Percentiles rank a stretch among this genome's conserved stretches.
Evolutionary conservation across 1,140 invertebrate species (phyloP).

Genomic region (Linepithema humile): DNA sequence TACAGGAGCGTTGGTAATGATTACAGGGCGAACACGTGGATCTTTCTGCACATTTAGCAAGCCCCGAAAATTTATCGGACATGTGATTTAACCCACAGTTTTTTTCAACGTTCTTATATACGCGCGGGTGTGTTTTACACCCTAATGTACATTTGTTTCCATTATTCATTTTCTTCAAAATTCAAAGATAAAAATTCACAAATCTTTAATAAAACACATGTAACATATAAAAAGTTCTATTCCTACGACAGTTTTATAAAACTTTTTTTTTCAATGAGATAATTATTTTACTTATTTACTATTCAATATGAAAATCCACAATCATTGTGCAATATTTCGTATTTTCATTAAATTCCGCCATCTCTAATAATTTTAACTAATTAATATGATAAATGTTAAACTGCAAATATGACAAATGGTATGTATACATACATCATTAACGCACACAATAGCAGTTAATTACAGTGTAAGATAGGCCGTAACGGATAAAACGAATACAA

Average conservation of each 20-base stretch:
- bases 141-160: not conserved
- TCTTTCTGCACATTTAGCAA: constrained; percentile 5
- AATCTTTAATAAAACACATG: not conserved
- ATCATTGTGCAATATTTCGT: not conserved
- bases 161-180: not conserved
- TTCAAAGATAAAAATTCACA: not conserved
- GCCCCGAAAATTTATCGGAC: constrained; percentile 5
- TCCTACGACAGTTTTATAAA: not conserved
- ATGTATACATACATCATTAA: constrained; percentile 1
- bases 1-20: constrained; percentile 52
- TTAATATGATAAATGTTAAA: constrained; percentile 35
- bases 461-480: constrained; percentile 11
- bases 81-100: not conserved
- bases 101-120: constrained; percentile 5
- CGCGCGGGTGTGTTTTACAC: not conserved
- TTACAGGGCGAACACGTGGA: constrained; percentile 29
- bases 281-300: constrained; percentile 2
- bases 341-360: constrained; percentile 11
- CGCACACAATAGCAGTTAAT: constrained; percentile 18
- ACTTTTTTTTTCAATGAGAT: not conserved
- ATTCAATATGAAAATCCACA: not conserved
- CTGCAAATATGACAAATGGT: not conserved
- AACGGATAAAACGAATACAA: too few species aligned
- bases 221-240: too few species aligned
- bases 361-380: constrained; percentile 13